Percentiles rank a stretch among this genome's conserved stretches.
Evolutionary conservation across 2,888 invertebrate genomes (phyloP).

Genomic region (Phymatocera aterrima): DNA sequence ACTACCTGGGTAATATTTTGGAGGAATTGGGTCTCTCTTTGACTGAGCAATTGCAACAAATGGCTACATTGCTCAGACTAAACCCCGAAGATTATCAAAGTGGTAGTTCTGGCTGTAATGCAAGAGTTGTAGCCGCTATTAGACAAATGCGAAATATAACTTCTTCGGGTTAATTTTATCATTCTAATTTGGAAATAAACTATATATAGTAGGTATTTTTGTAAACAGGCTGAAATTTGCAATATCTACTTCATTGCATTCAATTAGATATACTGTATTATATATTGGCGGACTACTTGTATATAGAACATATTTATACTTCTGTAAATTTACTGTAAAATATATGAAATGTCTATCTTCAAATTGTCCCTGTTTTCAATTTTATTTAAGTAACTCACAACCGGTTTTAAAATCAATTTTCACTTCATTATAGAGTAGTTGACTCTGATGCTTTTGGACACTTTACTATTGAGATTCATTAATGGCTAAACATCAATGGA

Average conservation of each 20-base stretch:
- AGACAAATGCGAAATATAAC: slow-evolving; percentile 86
- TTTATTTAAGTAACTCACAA: neutral
- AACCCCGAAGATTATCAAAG: slow-evolving; percentile 82
- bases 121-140: slow-evolving; percentile 84
- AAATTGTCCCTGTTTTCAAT: neutral
- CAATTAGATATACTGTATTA: neutral
- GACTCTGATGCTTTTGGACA: too few relatives aligned
- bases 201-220: neutral
- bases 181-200: neutral
- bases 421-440: too few relatives aligned
- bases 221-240: slow-evolving; percentile 4
- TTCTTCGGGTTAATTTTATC: slow-evolving; percentile 69
- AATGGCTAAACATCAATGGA: too few relatives aligned
- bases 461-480: too few relatives aligned
- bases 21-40: slow-evolving; percentile 87
- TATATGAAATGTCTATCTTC: neutral
- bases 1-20: slow-evolving; percentile 88
- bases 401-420: neutral
- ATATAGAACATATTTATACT: slow-evolving; percentile 13
- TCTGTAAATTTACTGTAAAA: neutral
- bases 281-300: slow-evolving; percentile 4
- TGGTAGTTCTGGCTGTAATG: slow-evolving; percentile 82
- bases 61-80: slow-evolving; percentile 82
- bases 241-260: neutral
- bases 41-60: slow-evolving; percentile 82